Evolutionary conservation across 2,888 invertebrate species (phyloP).

Genomic region (Cantharis flavilabris): DNA sequence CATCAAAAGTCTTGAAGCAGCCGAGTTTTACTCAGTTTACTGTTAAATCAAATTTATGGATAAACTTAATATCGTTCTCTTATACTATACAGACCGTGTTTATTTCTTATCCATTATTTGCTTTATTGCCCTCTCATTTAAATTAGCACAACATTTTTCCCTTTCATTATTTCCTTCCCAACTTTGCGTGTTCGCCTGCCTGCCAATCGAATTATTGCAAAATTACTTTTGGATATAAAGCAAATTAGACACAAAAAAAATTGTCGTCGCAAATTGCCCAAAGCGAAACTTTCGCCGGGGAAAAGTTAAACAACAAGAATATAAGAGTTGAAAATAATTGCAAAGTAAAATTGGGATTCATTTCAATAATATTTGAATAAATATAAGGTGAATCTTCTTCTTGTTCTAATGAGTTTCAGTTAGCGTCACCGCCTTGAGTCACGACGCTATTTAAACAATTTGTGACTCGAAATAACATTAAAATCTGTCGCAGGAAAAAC

Average conservation of each 20-base stretch:
- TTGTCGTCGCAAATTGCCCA: background rate
- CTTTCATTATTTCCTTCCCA: background rate
- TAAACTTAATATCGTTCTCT: constrained; percentile 56
- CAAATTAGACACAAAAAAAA: background rate
- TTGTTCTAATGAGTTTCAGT: constrained; percentile 58
- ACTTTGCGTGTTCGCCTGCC: background rate
- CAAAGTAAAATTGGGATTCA: constrained; percentile 46
- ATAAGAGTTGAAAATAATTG: constrained; percentile 10
- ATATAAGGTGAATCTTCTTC: constrained; percentile 55
- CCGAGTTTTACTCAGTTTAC: constrained; percentile 46
- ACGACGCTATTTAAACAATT: constrained; percentile 61
- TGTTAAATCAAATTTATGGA: constrained; percentile 58
- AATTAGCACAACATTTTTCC: constrained; percentile 30
- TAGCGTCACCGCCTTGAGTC: constrained; percentile 58
- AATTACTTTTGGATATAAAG: background rate
- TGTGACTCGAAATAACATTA: constrained; percentile 60
- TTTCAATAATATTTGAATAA: constrained; percentile 58
- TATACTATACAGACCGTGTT: constrained; percentile 43
- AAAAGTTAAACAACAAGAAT: constrained; percentile 1
- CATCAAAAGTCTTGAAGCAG: constrained; percentile 54
- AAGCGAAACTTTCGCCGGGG: background rate
- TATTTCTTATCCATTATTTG: constrained; percentile 54
- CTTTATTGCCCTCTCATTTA: constrained; percentile 48
- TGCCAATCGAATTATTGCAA: background rate
- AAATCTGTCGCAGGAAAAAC: constrained; percentile 58